phyloP scores from a whole-genome alignment of 37 sponge, comb jelly and placozoan genomes.

The Eunapius fragilis region DNA sequence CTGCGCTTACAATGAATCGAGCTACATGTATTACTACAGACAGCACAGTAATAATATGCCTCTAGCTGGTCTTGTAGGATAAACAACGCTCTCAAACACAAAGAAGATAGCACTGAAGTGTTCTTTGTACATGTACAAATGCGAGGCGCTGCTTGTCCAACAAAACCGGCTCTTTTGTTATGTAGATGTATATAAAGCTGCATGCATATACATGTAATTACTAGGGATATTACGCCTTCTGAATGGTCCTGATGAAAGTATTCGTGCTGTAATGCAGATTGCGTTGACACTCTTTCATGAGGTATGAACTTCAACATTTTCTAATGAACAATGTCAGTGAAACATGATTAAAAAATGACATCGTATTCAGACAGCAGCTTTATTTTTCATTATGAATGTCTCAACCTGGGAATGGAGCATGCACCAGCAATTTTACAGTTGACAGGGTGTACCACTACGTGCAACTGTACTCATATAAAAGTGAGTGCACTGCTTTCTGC shows the following conservation, averaged over 20 bases:
- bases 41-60: background rate
- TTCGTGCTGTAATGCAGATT: constrained; percentile 44
- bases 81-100: background rate
- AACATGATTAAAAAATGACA: too few relatives aligned
- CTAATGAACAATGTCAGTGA: constrained; percentile 16
- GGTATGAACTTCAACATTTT: constrained; percentile 54
- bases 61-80: background rate
- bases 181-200: background rate
- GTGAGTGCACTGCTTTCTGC: too few relatives aligned
- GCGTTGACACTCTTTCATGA: constrained; percentile 46
- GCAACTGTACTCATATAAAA: too few relatives aligned
- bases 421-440: too few relatives aligned
- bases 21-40: background rate
- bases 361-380: too few relatives aligned
- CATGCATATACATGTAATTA: background rate
- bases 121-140: too few relatives aligned
- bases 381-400: too few relatives aligned
- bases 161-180: background rate
- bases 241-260: constrained; percentile 38
- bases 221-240: constrained; percentile 26
- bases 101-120: too few relatives aligned
- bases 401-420: too few relatives aligned
- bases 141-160: background rate
- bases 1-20: background rate
- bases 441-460: too few relatives aligned